Percentiles rank a stretch among this genome's conserved stretches.
phyloP scores from a whole-genome alignment of 1,140 invertebrate species.

The Diploscapter pachys region DNA sequence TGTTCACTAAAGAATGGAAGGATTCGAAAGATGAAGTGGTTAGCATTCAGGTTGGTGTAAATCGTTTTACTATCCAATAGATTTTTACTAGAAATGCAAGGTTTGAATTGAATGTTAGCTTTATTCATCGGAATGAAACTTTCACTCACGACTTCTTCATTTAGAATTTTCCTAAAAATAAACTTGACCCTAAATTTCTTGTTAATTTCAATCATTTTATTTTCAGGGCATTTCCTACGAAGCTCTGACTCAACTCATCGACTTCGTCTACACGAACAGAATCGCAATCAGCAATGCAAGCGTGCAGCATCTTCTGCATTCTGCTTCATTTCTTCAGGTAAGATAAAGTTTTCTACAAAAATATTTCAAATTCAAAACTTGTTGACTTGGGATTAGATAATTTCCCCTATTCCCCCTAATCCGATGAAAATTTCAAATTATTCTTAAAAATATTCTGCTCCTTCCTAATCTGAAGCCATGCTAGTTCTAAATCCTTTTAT shows the following conservation, averaged over 20 bases:
- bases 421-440: too few relatives aligned
- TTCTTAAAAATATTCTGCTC: too few relatives aligned
- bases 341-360: neutral
- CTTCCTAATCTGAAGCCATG: too few relatives aligned
- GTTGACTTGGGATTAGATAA: too few relatives aligned
- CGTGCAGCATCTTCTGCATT: slow-evolving; percentile 41
- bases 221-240: slow-evolving; percentile 34
- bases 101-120: too few relatives aligned
- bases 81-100: too few relatives aligned
- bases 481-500: neutral
- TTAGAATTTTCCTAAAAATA: neutral
- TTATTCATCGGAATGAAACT: too few relatives aligned
- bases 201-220: neutral
- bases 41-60: too few relatives aligned
- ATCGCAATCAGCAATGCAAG: slow-evolving; percentile 34
- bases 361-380: too few relatives aligned
- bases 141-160: too few relatives aligned
- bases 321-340: slow-evolving; percentile 39
- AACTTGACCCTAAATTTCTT: neutral
- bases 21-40: neutral
- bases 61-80: too few relatives aligned
- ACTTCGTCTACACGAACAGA: slow-evolving; percentile 39
- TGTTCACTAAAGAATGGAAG: slow-evolving; percentile 32
- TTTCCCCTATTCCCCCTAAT: too few relatives aligned
- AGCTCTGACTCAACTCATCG: slow-evolving; percentile 25